Conservation (phyloP, 1,140 invertebrate species). For the Neuroterus valhalla region DNA sequence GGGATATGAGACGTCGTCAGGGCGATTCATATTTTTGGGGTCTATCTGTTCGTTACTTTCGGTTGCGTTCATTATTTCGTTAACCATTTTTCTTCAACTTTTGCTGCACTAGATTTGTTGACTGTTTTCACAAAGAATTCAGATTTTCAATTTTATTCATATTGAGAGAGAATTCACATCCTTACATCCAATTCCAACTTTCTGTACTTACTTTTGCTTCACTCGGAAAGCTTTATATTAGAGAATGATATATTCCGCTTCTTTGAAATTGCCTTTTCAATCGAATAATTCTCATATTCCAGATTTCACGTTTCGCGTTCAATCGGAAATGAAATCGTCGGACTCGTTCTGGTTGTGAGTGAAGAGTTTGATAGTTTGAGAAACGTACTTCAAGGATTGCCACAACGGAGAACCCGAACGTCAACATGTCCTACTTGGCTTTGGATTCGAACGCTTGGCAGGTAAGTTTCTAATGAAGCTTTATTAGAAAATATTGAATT, state of each 20-base stretch:
- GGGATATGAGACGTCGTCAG: slow-evolving; percentile 60
- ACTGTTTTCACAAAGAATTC: no score
- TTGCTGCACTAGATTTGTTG: no score
- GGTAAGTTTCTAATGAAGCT: slow-evolving; percentile 58
- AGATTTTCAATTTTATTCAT: no score
- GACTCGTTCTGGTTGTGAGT: slow-evolving; percentile 60
- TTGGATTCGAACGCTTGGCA: slow-evolving; percentile 74
- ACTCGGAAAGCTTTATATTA: background rate
- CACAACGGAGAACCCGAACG: slow-evolving; percentile 59
- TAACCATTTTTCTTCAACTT: background rate
- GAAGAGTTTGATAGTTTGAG: slow-evolving; percentile 46
- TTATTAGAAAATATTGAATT: background rate
- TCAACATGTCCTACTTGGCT: slow-evolving; percentile 73
- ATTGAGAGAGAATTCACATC: no score
- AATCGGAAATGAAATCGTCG: slow-evolving; percentile 47
- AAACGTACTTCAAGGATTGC: slow-evolving; percentile 47
- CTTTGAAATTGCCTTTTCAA: slow-evolving; percentile 28
- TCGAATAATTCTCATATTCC: slow-evolving; percentile 5
- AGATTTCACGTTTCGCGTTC: slow-evolving; percentile 38
- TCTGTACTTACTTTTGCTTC: no score
- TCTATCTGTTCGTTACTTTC: background rate
- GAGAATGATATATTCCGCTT: background rate
- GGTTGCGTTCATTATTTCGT: slow-evolving; percentile 10
- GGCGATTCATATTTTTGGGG: slow-evolving; percentile 41
- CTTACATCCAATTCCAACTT: no score